Conservation (phyloP, 2,888 invertebrate species). For the Caradrina clavipalpis region DNA sequence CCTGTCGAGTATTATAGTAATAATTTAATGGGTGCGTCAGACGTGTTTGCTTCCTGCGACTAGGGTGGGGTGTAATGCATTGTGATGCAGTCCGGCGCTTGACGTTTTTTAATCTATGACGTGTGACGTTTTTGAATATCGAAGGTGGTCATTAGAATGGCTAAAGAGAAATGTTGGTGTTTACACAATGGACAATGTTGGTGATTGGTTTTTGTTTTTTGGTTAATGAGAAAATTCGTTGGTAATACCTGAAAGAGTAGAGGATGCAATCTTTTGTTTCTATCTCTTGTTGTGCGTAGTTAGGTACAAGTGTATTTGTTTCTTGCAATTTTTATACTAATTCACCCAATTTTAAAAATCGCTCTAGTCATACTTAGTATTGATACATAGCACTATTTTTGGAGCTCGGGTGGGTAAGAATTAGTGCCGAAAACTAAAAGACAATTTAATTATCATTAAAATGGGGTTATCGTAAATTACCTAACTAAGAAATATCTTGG, state of each 20-base stretch:
- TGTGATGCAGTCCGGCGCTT: conserved; percentile 56
- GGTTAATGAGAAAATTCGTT: conserved; percentile 16
- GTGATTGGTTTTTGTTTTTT: conserved; percentile 20
- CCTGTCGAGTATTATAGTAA: conserved; percentile 60
- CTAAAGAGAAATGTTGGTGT: conserved; percentile 2
- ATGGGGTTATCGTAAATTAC: no score
- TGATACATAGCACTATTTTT: no score
- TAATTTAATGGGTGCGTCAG: conserved; percentile 71
- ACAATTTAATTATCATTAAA: no score
- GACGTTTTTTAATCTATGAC: conserved; percentile 61
- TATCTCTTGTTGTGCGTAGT: neutral
- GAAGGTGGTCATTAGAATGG: conserved; percentile 33
- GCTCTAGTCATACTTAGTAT: no score
- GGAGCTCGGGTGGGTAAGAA: no score
- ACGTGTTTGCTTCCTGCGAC: conserved; percentile 67
- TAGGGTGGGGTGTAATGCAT: conserved; percentile 69
- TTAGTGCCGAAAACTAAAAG: no score
- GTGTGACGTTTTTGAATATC: conserved; percentile 59
- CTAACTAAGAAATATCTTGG: no score
- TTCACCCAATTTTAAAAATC: no score
- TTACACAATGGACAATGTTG: conserved; percentile 35
- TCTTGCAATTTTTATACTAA: no score
- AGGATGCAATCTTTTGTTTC: neutral
- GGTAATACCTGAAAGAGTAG: neutral
- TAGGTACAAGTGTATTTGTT: neutral